Evolutionary conservation across 2,888 invertebrate species (phyloP).

Genomic region (Pyralis farinalis): DNA sequence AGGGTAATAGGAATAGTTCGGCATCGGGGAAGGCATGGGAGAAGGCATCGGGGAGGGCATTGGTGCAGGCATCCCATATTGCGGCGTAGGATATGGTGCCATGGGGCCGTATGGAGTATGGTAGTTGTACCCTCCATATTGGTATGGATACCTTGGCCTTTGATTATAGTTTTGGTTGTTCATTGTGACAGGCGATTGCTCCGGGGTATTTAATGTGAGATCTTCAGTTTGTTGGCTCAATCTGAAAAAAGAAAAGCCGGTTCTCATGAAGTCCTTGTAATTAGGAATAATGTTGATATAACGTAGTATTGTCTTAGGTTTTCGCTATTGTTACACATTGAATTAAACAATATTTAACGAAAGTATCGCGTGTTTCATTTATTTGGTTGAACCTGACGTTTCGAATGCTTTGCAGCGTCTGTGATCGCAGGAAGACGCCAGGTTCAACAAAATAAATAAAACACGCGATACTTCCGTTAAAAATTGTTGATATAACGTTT

Average conservation of each 20-base stretch:
- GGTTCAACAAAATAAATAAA: too few species aligned
- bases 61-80: slow-evolving; percentile 61
- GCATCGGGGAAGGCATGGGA: slow-evolving; percentile 28
- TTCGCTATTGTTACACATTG: too few species aligned
- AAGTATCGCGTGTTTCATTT: too few species aligned
- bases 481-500: too few species aligned
- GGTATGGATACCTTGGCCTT: slow-evolving; percentile 51
- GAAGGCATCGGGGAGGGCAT: slow-evolving; percentile 27
- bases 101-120: slow-evolving; percentile 45
- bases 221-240: slow-evolving; percentile 69
- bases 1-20: slow-evolving; percentile 47
- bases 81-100: slow-evolving; percentile 50
- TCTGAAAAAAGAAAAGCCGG: slow-evolving; percentile 49
- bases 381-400: too few species aligned
- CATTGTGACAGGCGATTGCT: slow-evolving; percentile 48
- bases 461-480: too few species aligned
- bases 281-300: too few species aligned
- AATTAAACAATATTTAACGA: too few species aligned
- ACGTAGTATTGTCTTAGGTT: too few species aligned
- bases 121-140: slow-evolving; percentile 45
- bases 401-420: too few species aligned
- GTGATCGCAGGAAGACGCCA: too few species aligned
- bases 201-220: slow-evolving; percentile 43
- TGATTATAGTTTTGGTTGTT: slow-evolving; percentile 64
- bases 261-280: too few species aligned